Base-by-base conservation (phyloP, 2,113 vertebrate species). In the Brienomyrus brachyistius region DNA sequence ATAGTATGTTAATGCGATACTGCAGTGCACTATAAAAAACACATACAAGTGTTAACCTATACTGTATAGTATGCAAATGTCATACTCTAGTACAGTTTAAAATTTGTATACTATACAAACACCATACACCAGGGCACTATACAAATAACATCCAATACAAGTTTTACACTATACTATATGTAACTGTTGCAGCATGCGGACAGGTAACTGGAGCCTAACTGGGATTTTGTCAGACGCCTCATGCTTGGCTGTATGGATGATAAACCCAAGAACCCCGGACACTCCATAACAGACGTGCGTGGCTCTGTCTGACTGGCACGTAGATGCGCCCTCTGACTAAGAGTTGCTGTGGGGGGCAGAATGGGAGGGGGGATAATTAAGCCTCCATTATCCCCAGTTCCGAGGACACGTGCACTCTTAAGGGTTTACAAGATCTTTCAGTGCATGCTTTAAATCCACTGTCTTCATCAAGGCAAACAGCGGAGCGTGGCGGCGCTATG, bases 281-380 rank as follows among this genome's bases (percentile, higher is more conserved):
- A 19, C 35, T 27, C 35, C 88, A n/a, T 23, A 56, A 89, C 88
- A 35, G 74, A 45, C 52, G 35, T 11, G 11, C 23, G 47, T n/a
- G 48, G 5, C 3, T 56, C 31, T 17, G 27, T n/a, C 7, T n/a
- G 11, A n/a, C 45, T 35, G n/a, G n/a, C 47, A 45, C 70, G 56
- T 31, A 43, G 70, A 89, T 23, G 40, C 77, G 19, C 51, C 48
- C 21, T 21, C 80, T 3, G 50, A 56, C 31, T 31, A 23, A 84
- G 40, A 50, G 89, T 40, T 35, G 52, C 51, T 21, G 74, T 50
- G 54, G 40, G 54, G 62, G 31, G 43, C 10, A 13, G 77, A 91
- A 82, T 85, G 90, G 92, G 88, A 91, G 86, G 90, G 92, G 93
- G 94, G 92, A 91, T 93, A 91, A 94, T 94, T 93, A 93, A 86